Evolutionary conservation across 2,888 invertebrate species (phyloP).

Genomic region (Campoplex capitator): DNA sequence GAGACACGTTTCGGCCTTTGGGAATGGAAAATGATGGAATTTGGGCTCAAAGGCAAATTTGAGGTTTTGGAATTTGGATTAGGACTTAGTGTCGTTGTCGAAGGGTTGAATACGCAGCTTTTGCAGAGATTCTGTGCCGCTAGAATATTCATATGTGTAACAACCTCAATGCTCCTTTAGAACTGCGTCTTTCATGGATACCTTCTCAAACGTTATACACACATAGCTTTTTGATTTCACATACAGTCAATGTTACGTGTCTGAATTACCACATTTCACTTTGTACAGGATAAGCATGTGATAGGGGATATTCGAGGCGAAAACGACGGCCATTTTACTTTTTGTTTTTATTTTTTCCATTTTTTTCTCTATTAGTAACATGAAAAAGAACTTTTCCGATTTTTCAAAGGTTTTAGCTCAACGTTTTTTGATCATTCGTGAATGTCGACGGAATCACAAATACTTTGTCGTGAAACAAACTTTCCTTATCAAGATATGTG

Average conservation of each 20-base stretch:
- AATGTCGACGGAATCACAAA: no score
- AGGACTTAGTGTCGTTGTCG: conserved; percentile 63
- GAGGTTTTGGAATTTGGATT: conserved; percentile 80
- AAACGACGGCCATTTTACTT: not conserved
- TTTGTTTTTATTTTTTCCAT: not conserved
- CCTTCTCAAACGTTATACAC: conserved; percentile 15
- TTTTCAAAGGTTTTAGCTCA: no score
- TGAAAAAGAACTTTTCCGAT: not conserved
- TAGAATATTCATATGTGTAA: conserved; percentile 1
- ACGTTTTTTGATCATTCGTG: no score
- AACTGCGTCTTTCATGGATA: conserved; percentile 43
- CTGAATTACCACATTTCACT: conserved; percentile 9
- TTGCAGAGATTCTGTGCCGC: conserved; percentile 30
- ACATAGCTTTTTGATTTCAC: conserved; percentile 1
- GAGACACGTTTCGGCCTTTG: not conserved
- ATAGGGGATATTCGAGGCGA: not conserved
- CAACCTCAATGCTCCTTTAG: conserved; percentile 38
- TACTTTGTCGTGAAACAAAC: no score
- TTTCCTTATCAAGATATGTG: no score
- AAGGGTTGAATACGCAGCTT: conserved; percentile 46
- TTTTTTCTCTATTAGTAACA: not conserved
- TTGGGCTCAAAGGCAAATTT: conserved; percentile 76
- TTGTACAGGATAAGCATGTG: not conserved
- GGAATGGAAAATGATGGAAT: conserved; percentile 10
- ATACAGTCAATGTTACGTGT: not conserved